Conservation (phyloP, 2,113 vertebrate species). For the Hydrolagus affinis region DNA sequence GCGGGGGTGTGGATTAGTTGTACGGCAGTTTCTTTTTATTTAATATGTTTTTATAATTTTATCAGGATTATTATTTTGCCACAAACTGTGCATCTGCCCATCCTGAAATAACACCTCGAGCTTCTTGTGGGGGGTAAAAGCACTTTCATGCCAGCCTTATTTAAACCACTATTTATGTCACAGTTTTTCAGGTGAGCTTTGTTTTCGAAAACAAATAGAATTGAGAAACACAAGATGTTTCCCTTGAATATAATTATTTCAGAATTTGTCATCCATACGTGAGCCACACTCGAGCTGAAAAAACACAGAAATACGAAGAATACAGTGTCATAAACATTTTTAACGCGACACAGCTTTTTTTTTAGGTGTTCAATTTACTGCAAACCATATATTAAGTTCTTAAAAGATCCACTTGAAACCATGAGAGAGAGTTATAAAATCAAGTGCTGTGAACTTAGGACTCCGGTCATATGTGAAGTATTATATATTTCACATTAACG, state of each 20-base stretch:
- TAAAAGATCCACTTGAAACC: neutral
- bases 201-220: neutral
- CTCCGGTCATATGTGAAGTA: neutral
- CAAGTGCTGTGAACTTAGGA: neutral
- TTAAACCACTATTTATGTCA: neutral
- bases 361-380: no score
- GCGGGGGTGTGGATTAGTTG: neutral
- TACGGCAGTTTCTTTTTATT: neutral
- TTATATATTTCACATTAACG: neutral
- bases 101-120: neutral
- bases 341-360: no score
- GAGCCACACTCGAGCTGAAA: no score
- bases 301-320: no score
- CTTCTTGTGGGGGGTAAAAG: neutral
- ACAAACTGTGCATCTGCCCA: neutral
- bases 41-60: no score
- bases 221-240: neutral
- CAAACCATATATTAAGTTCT: neutral
- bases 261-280: no score
- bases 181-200: neutral
- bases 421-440: neutral
- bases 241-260: no score
- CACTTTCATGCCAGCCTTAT: neutral
- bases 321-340: no score
- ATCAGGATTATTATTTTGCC: neutral